Conservation (phyloP, 1,140 invertebrate species). For the Cotesia glomerata region DNA sequence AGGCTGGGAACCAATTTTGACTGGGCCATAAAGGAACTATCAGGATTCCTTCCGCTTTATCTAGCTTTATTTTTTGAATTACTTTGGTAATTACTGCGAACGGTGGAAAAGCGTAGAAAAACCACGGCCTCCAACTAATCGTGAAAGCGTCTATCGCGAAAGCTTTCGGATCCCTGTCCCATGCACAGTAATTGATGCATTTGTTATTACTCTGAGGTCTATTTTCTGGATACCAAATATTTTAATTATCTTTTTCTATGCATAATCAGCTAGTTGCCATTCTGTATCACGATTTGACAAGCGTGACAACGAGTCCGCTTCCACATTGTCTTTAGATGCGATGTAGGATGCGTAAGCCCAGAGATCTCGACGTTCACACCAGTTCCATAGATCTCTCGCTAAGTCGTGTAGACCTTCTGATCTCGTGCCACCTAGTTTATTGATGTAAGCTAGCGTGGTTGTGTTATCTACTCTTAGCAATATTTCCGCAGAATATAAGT, state of each 20-base stretch:
- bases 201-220: not conserved
- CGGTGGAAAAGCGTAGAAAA: conserved; percentile 25
- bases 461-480: conserved; percentile 6
- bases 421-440: not conserved
- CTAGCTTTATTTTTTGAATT: conserved; percentile 18
- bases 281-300: not conserved
- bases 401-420: not conserved
- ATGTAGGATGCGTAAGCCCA: conserved; percentile 1
- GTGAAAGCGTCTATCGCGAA: conserved; percentile 27
- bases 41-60: conserved; percentile 12
- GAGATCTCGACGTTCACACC: not conserved
- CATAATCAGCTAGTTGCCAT: not conserved
- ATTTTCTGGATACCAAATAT: not conserved
- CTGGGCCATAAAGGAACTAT: conserved; percentile 21
- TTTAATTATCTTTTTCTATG: not conserved
- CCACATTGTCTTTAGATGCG: not conserved
- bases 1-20: conserved; percentile 12
- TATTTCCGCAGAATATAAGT: not conserved
- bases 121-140: conserved; percentile 1
- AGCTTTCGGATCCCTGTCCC: not conserved
- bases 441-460: not conserved
- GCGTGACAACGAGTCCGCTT: not conserved
- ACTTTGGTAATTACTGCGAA: conserved; percentile 2
- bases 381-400: not conserved
- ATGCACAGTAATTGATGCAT: not conserved